A percentile compares a stretch with the other conserved stretches of the same genome.
Evolutionary conservation across 2,888 invertebrate genomes (phyloP).

Genomic region (Amaurobius ferox): DNA sequence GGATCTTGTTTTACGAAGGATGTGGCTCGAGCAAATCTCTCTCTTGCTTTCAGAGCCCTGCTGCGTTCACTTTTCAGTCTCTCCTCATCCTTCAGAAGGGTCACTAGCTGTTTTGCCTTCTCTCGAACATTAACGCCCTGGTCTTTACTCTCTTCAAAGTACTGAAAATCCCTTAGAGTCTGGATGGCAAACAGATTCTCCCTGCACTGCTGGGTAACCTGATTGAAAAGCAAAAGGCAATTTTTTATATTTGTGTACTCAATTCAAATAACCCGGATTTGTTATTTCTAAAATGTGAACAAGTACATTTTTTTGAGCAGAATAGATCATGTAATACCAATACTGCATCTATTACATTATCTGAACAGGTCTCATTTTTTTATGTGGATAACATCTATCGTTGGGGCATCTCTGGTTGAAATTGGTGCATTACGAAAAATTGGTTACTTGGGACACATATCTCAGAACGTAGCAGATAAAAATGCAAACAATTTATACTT

Average conservation of each 20-base stretch:
- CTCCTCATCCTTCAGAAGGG: slow-evolving; percentile 96
- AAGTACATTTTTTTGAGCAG: too few species aligned
- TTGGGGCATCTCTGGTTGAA: too few species aligned
- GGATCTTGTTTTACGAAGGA: slow-evolving; percentile 76
- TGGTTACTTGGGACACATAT: too few species aligned
- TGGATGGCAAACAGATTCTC: slow-evolving; percentile 99
- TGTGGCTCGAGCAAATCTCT: slow-evolving; percentile 82
- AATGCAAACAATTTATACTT: too few species aligned
- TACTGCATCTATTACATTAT: too few species aligned
- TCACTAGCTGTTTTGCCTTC: slow-evolving; percentile 97
- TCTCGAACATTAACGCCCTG: slow-evolving; percentile 98
- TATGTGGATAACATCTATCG: too few species aligned
- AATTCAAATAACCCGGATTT: too few species aligned
- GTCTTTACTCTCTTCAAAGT: slow-evolving; percentile 96
- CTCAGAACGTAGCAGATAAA: too few species aligned
- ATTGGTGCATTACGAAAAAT: too few species aligned
- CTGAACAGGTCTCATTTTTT: too few species aligned
- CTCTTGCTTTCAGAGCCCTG: slow-evolving; percentile 96
- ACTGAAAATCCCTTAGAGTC: slow-evolving; percentile 98
- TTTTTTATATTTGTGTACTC: background rate
- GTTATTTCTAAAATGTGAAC: too few species aligned
- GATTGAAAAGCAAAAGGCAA: slow-evolving; percentile 30
- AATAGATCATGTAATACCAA: too few species aligned
- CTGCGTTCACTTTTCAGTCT: slow-evolving; percentile 95
- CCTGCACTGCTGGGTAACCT: slow-evolving; percentile 97